Base-by-base conservation (phyloP, 1,140 invertebrate species). In the Euwallacea fornicatus region DNA sequence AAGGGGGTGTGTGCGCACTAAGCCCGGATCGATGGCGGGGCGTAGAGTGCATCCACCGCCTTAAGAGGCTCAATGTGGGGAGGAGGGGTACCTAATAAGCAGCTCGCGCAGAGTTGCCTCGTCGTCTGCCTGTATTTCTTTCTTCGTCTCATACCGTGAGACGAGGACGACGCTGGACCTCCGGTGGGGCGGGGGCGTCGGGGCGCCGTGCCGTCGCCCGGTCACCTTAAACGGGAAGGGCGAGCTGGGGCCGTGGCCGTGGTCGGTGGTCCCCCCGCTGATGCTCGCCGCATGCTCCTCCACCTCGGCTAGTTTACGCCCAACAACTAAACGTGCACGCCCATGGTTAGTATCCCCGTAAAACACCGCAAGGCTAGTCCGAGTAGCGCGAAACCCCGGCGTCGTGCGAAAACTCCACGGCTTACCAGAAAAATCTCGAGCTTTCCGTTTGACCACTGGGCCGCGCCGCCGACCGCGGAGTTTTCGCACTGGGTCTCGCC, bases 51-150 rank as follows among this genome's bases (percentile, higher is more conserved):
- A 33, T 33, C 21, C 21, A 33, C 21, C 21, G 21, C 21, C 21
- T 1, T 33, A 33, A 33, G 21, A 33, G 21, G 21, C 21, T 33
- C 1, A 33, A 33, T 33, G 21, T 33, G 21, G 21, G 21, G n/a
- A 43, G 83, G 21, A 4, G 21, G n/a, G 53, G 83, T 91, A 92
- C 91, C 91, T 92, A 89, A 92, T 87, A 85, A 92, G 89, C 85
- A 92, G 87, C 88, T 92, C 90, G 87, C 90, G 90, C 84, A 92
- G 90, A 87, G 90, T 91, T 81, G 90, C 88, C 86, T 92, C 90
- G 85, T 92, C 90, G 83, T 92, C 90, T 83, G 89, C 88, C 86
- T 89, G 87, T 81, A 82, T 79, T 78, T 82, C 79, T 82, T 82
- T 78, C 80, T 79, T 78, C 80, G 80, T 80, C 78, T 81, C 80